Conservation (phyloP, 2,113 vertebrate genomes). For the Gadus macrocephalus region DNA sequence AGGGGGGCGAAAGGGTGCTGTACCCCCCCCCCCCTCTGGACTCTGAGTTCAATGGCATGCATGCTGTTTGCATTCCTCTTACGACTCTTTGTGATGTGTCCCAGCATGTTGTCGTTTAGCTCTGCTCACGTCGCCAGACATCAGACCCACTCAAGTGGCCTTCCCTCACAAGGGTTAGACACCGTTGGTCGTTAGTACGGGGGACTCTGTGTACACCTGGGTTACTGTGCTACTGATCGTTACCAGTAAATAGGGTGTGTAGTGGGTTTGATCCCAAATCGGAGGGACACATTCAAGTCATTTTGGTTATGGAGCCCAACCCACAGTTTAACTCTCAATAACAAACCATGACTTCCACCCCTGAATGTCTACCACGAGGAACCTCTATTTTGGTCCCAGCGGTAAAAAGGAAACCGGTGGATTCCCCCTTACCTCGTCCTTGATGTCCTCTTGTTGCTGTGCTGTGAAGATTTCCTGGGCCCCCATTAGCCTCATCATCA, state of each 20-base stretch:
- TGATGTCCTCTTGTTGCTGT: slow-evolving; percentile 98
- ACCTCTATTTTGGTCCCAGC: no score
- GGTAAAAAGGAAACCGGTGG: not conserved
- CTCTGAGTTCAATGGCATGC: slow-evolving; percentile 10
- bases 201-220: not conserved
- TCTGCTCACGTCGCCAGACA: not conserved
- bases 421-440: slow-evolving; percentile 85
- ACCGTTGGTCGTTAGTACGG: not conserved
- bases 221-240: not conserved
- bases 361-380: not conserved
- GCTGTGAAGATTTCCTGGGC: slow-evolving; percentile 98
- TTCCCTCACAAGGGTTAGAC: not conserved
- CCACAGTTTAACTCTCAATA: no score
- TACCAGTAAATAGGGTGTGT: no score
- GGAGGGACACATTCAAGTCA: no score
- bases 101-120: slow-evolving; percentile 31
- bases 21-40: not conserved
- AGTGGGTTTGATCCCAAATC: no score
- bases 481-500: slow-evolving; percentile 99
- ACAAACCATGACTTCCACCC: no score
- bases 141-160: not conserved
- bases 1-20: slow-evolving; percentile 11
- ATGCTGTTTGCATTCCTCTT: slow-evolving; percentile 25
- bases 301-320: no score
- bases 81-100: slow-evolving; percentile 32